Evolutionary conservation across 2,888 invertebrate species (phyloP).

Genomic region (Drosophila hamatofila): DNA sequence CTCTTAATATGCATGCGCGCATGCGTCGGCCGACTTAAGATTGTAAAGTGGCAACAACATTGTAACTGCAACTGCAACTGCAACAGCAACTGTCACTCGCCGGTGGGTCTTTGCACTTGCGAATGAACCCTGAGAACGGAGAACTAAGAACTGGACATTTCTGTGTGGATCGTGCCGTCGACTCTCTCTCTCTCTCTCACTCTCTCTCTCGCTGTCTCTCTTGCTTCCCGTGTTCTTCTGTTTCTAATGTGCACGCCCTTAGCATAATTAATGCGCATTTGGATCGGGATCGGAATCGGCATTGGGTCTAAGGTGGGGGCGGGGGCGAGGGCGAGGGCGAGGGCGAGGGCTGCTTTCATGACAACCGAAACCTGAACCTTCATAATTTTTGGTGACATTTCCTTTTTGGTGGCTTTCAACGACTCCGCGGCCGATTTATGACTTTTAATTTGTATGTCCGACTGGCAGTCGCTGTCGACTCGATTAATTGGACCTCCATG

Average conservation of each 20-base stretch:
- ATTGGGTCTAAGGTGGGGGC: background rate
- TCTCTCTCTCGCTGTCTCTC: background rate
- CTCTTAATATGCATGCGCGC: slow-evolving; percentile 78
- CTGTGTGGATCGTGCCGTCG: slow-evolving; percentile 42
- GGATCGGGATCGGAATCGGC: slow-evolving; percentile 2
- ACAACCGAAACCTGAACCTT: slow-evolving; percentile 60
- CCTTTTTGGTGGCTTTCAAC: slow-evolving; percentile 53
- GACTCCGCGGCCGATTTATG: slow-evolving; percentile 67
- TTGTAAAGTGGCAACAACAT: slow-evolving; percentile 56
- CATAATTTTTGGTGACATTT: slow-evolving; percentile 81
- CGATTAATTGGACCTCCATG: slow-evolving; percentile 82
- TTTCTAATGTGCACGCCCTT: slow-evolving; percentile 66
- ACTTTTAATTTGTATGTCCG: slow-evolving; percentile 79
- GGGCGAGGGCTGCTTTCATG: slow-evolving; percentile 15
- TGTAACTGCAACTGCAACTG: slow-evolving; percentile 41
- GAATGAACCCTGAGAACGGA: slow-evolving; percentile 18
- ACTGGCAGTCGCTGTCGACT: slow-evolving; percentile 53
- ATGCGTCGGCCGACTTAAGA: slow-evolving; percentile 75
- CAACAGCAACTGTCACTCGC: slow-evolving; percentile 48
- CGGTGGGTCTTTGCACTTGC: slow-evolving; percentile 66
- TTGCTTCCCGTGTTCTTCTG: slow-evolving; percentile 11
- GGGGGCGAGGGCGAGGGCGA: background rate
- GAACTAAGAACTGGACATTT: background rate
- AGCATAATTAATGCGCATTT: slow-evolving; percentile 74
- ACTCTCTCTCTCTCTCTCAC: slow-evolving; percentile 5